Conservation (phyloP, 2,797 vertebrate genomes). For the Urosaurus nigricauda region DNA sequence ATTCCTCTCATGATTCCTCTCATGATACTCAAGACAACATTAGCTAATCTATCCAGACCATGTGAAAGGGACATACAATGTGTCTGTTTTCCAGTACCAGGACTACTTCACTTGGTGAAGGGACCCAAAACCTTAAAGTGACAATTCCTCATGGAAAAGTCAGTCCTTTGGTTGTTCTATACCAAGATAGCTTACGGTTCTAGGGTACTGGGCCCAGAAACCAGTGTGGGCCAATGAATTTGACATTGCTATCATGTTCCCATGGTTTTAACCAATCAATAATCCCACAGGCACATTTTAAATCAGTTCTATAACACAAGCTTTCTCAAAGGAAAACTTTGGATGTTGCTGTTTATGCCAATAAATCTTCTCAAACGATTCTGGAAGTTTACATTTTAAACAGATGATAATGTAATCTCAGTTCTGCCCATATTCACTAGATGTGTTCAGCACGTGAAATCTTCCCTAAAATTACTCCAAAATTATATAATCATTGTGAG, state of each 20-base stretch:
- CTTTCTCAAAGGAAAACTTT: background rate
- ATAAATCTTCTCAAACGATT: background rate
- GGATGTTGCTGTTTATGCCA: background rate
- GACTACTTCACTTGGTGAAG: too few relatives aligned
- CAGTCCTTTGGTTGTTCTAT: background rate
- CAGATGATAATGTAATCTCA: background rate
- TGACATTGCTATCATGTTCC: background rate
- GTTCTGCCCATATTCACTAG: background rate
- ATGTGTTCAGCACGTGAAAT: slow-evolving; percentile 22
- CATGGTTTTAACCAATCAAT: background rate
- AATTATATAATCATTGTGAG: slow-evolving; percentile 48
- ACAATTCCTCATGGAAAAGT: background rate
- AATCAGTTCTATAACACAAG: background rate
- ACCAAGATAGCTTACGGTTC: background rate
- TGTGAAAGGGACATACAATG: background rate
- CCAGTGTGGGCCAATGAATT: background rate
- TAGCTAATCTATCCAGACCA: background rate
- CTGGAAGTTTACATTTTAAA: background rate
- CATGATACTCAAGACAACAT: background rate
- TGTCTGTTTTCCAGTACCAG: background rate
- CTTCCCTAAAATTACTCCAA: slow-evolving; percentile 37
- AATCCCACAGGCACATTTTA: background rate
- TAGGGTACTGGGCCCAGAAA: background rate
- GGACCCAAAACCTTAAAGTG: background rate
- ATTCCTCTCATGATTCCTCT: too few relatives aligned